Evolutionary conservation across 1,140 invertebrate genomes (phyloP).

Genomic region (Saxidomus purpurata): DNA sequence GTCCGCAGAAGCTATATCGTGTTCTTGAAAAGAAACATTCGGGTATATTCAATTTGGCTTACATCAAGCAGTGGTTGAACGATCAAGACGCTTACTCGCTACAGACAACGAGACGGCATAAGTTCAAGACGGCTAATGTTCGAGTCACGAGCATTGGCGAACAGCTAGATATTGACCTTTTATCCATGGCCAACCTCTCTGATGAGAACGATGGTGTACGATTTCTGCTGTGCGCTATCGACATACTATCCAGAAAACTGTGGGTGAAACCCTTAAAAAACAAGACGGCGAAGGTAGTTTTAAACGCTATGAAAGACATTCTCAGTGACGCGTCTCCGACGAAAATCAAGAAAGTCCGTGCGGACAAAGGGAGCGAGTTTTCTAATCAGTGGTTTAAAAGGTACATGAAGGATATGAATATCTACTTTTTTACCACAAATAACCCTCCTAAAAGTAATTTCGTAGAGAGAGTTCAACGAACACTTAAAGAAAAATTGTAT

Average conservation of each 20-base stretch:
- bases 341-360: slow-evolving; percentile 44
- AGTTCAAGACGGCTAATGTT: slow-evolving; percentile 55
- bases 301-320: slow-evolving; percentile 66
- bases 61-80: slow-evolving; percentile 54
- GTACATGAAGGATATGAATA: slow-evolving; percentile 46
- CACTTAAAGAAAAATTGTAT: slow-evolving; percentile 66
- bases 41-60: slow-evolving; percentile 27
- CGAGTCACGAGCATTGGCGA: slow-evolving; percentile 46
- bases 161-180: slow-evolving; percentile 65
- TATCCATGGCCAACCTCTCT: slow-evolving; percentile 54
- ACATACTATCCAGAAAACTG: slow-evolving; percentile 60
- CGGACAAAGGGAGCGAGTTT: slow-evolving; percentile 70
- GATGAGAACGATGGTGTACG: slow-evolving; percentile 60
- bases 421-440: slow-evolving; percentile 65
- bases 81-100: slow-evolving; percentile 60
- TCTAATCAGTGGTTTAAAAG: slow-evolving; percentile 52
- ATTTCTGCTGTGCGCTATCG: slow-evolving; percentile 64
- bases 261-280: slow-evolving; percentile 65
- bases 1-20: slow-evolving; percentile 12
- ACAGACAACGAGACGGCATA: slow-evolving; percentile 6
- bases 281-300: slow-evolving; percentile 67
- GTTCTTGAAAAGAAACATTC: slow-evolving; percentile 40
- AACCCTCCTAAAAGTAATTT: slow-evolving; percentile 67
- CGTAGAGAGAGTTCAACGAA: slow-evolving; percentile 65
- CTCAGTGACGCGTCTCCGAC: slow-evolving; percentile 21